Base-by-base conservation (phyloP, 1,140 invertebrate genomes). In the Drosophila murphyi region DNA sequence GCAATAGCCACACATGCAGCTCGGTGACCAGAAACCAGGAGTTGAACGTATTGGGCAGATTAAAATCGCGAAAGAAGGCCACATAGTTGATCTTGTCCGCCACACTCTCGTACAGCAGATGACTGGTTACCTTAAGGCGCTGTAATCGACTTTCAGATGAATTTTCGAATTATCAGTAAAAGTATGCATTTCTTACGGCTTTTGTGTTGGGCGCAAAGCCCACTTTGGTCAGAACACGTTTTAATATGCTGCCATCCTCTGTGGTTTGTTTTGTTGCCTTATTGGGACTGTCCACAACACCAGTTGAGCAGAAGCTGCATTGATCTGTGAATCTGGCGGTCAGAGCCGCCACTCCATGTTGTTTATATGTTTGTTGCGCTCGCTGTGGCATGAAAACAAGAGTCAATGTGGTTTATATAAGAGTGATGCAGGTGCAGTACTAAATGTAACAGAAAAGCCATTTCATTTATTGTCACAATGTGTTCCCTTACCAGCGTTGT, bases 11-110 rank as follows among this genome's bases (percentile, higher is more conserved):
- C 1, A 97, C 94, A 92, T 98, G 97, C 12, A 98, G 92, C 92
- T 97, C 97, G 2, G 96, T 97, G 2, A 97, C 93, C 2, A 95
- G 88, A 92, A 97, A 98, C 97, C 97, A 97, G 1, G 97, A 97
- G 76, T 94, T 94, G 90, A 97, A 97, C 37, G 96, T 97, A 78
- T 98, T 97, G 28, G 95, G 93, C 87, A 97, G 92, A 48, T 95
- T 93, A 62, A 96, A 95, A 85, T 95, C 94, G 93, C 93, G 80
- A 93, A 96, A 95, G 93, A 95, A 95, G 57, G 94, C 92, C 2
- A 91, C 70, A 82, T 95, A 95, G 67, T 93, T 93, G 8, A 95
- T 93, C 86, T 94, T 94, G 78, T 95, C 94, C 31, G 94, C 95
- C 37, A 95, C 93, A 86, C 91, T 93, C 92, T 95, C 95, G 92